These are phyloP conservation scores for Nasonia longicornis DNA, from an alignment of 1,140 invertebrate genomes.

Conservation along the genomic window DNA sequence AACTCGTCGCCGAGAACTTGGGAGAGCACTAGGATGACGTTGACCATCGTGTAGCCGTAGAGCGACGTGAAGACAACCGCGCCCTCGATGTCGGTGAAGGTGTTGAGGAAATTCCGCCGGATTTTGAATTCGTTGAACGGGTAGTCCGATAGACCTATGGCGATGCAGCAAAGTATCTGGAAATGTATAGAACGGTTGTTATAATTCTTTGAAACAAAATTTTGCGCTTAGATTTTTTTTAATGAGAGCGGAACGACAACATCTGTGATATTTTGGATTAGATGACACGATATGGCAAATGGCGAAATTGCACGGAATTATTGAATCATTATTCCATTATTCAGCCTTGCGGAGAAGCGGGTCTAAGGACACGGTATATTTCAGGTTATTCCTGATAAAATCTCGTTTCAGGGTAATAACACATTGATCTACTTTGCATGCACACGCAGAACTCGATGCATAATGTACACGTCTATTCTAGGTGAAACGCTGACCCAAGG, in stretches of 20 bases:
- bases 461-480: no score
- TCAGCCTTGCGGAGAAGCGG: background rate
- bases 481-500: no score
- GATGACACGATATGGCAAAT: background rate
- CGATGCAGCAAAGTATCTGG: constrained; percentile 55
- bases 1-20: constrained; percentile 53
- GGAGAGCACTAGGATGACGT: constrained; percentile 52
- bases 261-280: background rate
- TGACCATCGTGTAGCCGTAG: constrained; percentile 55
- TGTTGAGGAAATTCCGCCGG: constrained; percentile 43
- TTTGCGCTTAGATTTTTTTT: background rate
- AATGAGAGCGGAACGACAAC: background rate
- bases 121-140: constrained; percentile 48
- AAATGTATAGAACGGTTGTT: constrained; percentile 24
- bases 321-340: background rate
- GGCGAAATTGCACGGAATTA: background rate
- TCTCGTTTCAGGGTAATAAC: no score
- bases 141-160: constrained; percentile 52
- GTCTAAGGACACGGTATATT: background rate
- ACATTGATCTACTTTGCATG: no score
- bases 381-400: no score
- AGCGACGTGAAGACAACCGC: constrained; percentile 53
- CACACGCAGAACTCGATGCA: no score
- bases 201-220: background rate
- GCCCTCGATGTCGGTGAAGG: constrained; percentile 21